These are phyloP conservation scores for Macrophya alboannulata DNA, from an alignment of 2,888 invertebrate species.

Conservation along the genomic window DNA sequence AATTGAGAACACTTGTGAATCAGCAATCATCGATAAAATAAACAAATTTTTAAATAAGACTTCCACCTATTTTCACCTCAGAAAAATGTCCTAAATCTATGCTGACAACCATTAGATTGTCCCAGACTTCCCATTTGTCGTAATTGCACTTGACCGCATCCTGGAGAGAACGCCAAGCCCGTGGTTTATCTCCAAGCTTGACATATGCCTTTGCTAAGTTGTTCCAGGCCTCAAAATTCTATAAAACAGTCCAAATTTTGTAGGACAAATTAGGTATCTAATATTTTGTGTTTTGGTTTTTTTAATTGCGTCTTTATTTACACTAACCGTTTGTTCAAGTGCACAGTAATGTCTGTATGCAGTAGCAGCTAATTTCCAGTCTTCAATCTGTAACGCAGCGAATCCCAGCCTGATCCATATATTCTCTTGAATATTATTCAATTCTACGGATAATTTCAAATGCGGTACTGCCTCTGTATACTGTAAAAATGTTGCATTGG, in stretches of 20 bases:
- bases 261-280: conserved; percentile 17
- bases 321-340: conserved; percentile 87
- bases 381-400: conserved; percentile 89
- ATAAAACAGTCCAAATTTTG: conserved; percentile 61
- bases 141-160: conserved; percentile 96
- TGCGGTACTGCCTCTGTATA: conserved; percentile 91
- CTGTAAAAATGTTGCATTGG: conserved; percentile 75
- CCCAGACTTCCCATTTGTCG: conserved; percentile 98
- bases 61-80: conserved; percentile 81
- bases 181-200: conserved; percentile 91
- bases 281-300: neutral
- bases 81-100: conserved; percentile 93
- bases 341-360: conserved; percentile 94
- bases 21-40: conserved; percentile 20
- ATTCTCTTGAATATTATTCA: conserved; percentile 93
- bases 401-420: conserved; percentile 94
- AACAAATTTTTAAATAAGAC: conserved; percentile 25
- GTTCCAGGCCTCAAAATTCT: conserved; percentile 98
- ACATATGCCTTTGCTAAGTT: conserved; percentile 97
- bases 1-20: conserved; percentile 54
- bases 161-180: conserved; percentile 92
- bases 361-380: conserved; percentile 91
- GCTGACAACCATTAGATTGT: conserved; percentile 94
- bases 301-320: neutral
- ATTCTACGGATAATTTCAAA: conserved; percentile 90